Evolutionary conservation across 2,113 vertebrate genomes (phyloP).

Genomic region (Cariama cristata): DNA sequence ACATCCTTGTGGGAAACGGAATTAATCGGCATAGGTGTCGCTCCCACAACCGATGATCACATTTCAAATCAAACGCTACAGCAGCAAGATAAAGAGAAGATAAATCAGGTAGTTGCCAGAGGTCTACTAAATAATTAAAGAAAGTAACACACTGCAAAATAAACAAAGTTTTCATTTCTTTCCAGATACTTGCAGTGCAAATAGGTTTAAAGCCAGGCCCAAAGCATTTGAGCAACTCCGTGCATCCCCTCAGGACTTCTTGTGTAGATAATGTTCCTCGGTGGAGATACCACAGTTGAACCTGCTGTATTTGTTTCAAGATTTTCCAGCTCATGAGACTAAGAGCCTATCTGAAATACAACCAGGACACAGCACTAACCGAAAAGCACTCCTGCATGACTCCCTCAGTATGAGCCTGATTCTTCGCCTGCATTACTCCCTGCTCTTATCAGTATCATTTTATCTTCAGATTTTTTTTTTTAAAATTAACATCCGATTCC

Average conservation of each 20-base stretch:
- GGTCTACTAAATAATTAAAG: slow-evolving; percentile 27
- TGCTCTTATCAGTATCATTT: background rate
- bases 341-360: background rate
- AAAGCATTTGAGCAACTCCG: accelerated
- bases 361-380: background rate
- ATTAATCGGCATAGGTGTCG: background rate
- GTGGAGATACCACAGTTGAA: background rate
- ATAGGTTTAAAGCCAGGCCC: background rate
- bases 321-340: slow-evolving; percentile 31
- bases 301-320: background rate
- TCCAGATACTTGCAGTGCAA: background rate
- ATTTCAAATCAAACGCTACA: background rate
- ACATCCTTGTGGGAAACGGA: background rate
- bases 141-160: background rate
- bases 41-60: background rate
- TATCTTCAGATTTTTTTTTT: background rate
- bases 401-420: background rate
- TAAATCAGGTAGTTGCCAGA: background rate
- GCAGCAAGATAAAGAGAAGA: background rate
- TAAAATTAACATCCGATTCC: background rate
- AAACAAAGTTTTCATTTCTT: background rate
- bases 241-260: background rate
- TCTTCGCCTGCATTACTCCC: accelerated
- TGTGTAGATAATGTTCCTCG: background rate
- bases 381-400: background rate